Evolutionary conservation across 1,140 invertebrate genomes (phyloP), one percentile per base, ranked within the genome.

Genomic region (Rhopalosiphum padi): DNA sequence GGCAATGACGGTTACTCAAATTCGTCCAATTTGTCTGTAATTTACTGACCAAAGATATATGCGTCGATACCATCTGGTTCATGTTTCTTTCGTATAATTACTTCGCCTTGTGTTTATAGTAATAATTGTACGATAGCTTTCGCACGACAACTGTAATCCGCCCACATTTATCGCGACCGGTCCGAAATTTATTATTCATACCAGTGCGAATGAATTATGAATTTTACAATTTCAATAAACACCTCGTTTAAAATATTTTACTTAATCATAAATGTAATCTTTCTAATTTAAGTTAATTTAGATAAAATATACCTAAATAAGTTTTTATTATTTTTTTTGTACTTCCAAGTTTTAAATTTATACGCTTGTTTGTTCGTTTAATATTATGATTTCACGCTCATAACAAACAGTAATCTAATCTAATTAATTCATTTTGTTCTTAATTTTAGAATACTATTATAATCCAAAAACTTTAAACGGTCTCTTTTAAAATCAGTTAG

Each of bases 381-480:
- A 68, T 68, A 86, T 53, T 89, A 23, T 37, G n/a, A 55, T 53
- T 48, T 30, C 55, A 37, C 88, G 88, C 23, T 89, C 88, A 89
- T 55, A 89, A 89, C 51, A 89, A 53, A 77, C 41, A 55, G 55
- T 55, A 55, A 89, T 55, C 0, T 89, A 89, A 89, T 89, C 35
- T 55, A 41, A 89, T 89, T 89, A 89, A 89, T 89, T 37, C 37
- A 41, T 15, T 53, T 55, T 15, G 35, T 55, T 55, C 30, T 89
- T 89, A 89, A 89, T 89, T 89, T 89, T 89, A 55, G 88, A 89
- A 89, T 25, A 55, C 35, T 60, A 77, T n/a, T 68, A 60, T 43
- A 90, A 90, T 60, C 55, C 55, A 37, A 90, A 90, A 90, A 60
- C 53, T 43, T 90, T 90, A 89, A 89, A 55, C 51, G 88, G 88